These are phyloP conservation scores for Cephalotes varians DNA, from an alignment of 2,888 invertebrate genomes.

Conservation along the genomic window DNA sequence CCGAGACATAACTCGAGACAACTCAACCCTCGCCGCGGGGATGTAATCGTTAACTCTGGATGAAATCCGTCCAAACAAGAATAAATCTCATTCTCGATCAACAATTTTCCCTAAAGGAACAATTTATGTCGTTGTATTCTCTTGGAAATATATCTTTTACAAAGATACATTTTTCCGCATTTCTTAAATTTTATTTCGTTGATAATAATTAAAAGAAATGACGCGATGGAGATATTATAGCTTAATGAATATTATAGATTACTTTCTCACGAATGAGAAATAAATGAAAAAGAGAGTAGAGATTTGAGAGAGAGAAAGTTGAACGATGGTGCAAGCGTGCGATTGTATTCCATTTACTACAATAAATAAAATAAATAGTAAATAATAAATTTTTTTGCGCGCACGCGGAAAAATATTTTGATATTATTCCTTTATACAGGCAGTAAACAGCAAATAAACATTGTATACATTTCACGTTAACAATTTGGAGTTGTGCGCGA, in stretches of 20 bases:
- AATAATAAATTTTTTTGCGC: not conserved
- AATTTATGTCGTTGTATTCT: not conserved
- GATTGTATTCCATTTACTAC: not conserved
- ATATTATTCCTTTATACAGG: not conserved
- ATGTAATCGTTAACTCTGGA: not conserved
- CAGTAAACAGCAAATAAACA: not conserved
- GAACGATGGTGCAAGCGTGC: not conserved
- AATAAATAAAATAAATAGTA: too few species aligned
- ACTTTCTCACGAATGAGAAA: not conserved
- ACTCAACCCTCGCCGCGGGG: slow-evolving; percentile 17
- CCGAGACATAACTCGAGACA: slow-evolving; percentile 41
- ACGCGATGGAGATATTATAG: not conserved
- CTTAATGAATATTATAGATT: not conserved
- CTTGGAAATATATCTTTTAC: not conserved
- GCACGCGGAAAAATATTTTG: not conserved
- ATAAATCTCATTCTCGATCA: not conserved
- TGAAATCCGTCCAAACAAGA: not conserved
- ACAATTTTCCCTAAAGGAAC: not conserved
- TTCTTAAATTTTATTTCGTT: not conserved
- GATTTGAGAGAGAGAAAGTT: not conserved
- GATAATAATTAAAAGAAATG: not conserved
- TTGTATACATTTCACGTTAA: not conserved
- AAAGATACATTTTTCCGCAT: not conserved
- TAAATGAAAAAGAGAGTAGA: not conserved
- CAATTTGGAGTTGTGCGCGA: not conserved